Percentiles rank a stretch among this genome's conserved stretches.
Conservation (phyloP, 2,888 invertebrate species). For the Acanthosoma haemorrhoidale region DNA sequence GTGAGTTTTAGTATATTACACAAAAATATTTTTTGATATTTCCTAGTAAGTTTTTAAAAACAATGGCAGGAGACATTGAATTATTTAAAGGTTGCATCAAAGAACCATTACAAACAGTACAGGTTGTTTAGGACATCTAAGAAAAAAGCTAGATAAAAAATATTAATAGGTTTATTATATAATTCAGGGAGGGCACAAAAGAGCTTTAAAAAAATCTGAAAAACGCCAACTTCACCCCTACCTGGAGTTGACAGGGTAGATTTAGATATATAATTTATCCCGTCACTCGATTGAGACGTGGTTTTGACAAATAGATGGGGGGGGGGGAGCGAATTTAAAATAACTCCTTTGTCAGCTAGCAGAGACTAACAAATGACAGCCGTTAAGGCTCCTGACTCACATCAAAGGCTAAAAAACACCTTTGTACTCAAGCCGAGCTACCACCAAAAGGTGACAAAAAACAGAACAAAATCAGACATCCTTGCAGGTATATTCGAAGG, state of each 20-base stretch:
- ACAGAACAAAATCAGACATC: neutral
- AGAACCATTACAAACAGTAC: too few species aligned
- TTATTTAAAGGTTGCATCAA: too few species aligned
- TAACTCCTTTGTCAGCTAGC: slow-evolving; percentile 4
- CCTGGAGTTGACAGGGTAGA: neutral
- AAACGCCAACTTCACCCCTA: neutral
- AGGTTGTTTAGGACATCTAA: too few species aligned
- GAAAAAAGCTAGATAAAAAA: too few species aligned
- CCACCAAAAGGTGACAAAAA: neutral
- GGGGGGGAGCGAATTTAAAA: neutral
- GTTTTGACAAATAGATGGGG: slow-evolving; percentile 11
- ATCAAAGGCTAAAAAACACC: slow-evolving; percentile 2
- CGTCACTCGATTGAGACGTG: slow-evolving; percentile 11
- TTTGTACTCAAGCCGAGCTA: neutral
- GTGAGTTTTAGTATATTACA: too few species aligned
- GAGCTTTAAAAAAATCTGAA: neutral
- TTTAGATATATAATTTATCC: slow-evolving; percentile 14
- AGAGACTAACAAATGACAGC: neutral
- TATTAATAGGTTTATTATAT: slow-evolving; percentile 2
- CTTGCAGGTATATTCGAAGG: neutral
- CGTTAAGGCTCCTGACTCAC: slow-evolving; percentile 1
- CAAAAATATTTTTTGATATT: too few species aligned
- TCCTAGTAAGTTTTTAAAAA: too few species aligned
- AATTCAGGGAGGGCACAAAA: neutral
- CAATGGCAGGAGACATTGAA: too few species aligned